A percentile compares a stretch with the other conserved stretches of the same genome.
Conservation (phyloP, 2,888 invertebrate species). For the Agrenia bidenticulata region DNA sequence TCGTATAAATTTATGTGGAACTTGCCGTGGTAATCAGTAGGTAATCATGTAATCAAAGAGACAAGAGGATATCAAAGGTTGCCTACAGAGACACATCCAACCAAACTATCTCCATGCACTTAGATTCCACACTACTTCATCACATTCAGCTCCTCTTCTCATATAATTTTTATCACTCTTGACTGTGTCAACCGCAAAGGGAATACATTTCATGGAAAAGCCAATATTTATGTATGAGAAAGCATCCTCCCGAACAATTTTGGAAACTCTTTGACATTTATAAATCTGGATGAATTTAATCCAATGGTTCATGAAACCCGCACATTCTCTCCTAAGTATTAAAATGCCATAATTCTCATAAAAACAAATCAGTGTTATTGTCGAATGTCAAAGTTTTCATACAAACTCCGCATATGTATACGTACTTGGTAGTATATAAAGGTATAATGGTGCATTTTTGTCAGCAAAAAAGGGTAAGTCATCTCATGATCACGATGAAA, state of each 20-base stretch:
- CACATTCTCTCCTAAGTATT: too few species aligned
- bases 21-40: slow-evolving; percentile 9
- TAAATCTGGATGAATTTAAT: too few species aligned
- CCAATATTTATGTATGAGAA: neutral
- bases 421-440: too few species aligned
- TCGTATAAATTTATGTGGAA: neutral
- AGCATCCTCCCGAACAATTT: too few species aligned
- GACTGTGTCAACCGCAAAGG: slow-evolving; percentile 7
- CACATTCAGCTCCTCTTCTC: neutral
- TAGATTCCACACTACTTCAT: neutral
- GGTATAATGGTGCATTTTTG: neutral
- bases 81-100: neutral
- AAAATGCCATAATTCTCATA: too few species aligned
- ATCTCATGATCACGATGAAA: slow-evolving; percentile 7
- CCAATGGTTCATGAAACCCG: too few species aligned
- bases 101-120: too few species aligned
- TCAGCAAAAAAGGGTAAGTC: slow-evolving; percentile 10
- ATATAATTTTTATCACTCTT: slow-evolving; percentile 3
- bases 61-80: slow-evolving; percentile 10
- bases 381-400: too few species aligned
- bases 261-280: too few species aligned
- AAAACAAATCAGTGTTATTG: too few species aligned
- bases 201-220: neutral
- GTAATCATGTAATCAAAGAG: slow-evolving; percentile 13
- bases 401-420: too few species aligned